Evolutionary conservation across 2,797 vertebrate species (phyloP), one percentile per base, ranked within the genome.

Genomic region (Hydrocynus forskahlii): DNA sequence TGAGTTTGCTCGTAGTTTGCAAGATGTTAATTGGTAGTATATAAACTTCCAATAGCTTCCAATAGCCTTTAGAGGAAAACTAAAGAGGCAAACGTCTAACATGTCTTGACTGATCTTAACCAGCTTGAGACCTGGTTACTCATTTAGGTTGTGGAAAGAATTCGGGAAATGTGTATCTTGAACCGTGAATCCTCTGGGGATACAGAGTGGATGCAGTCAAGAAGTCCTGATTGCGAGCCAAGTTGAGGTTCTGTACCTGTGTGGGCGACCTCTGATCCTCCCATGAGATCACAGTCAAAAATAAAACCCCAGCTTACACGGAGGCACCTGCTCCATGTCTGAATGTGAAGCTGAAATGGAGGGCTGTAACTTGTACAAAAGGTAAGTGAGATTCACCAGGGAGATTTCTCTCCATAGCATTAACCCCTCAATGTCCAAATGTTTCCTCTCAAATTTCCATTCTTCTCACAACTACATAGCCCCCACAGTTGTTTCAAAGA

Each of bases 321-420:
- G 69, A 81, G 69, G 64, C 82, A 86, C 72, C 59, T 81, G 64
- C 62, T 69, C n/a, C 45, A 25, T 78, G 43, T 81, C 81, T 83
- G 88, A 91, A 84, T 85, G 82, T 89, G 68, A 80, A 76, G 54
- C 16, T 25, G 14, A 48, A 70, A 21, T 14, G 45, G 25, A 19
- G 48, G 57, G 48, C 77, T 63, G 67, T 43, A 29, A 43, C 25
- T 19, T 55, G 17, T 17, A 73, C 29, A 73, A 54, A 52, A n/a
- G 25, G 52, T 19, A 40, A 57, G 16, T 35, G 35, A 35, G 35
- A 35, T 35, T 35, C 35, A 35, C 25, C 25, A 38, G 4, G 21
- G 50, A 21, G 70, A 54, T 23, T 73, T 29, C 48, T 23, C 48
- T 54, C 10, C 35, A 57, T 4, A 73, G 52, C 29, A 52, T 71